Base-by-base conservation (phyloP, 2,113 vertebrate species). In the Paracanthobrama guichenoti region DNA sequence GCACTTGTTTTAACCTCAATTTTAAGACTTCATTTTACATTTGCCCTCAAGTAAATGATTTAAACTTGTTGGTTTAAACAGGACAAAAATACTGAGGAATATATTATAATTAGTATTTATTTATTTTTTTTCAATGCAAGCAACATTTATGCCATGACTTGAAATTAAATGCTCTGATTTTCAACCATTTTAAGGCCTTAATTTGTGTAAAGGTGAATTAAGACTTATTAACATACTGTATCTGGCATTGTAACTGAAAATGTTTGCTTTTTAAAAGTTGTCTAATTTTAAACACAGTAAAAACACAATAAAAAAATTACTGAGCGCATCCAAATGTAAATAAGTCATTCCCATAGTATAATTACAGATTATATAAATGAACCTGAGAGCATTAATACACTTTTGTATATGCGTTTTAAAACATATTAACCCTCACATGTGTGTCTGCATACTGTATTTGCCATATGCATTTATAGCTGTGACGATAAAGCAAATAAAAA, bases 391-490 rank as follows among this genome's bases (percentile, higher is more conserved):
- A 71, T 44, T 71, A 42, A 71, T 5, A 5, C 8, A 39, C 35
- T n/a, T 71, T 71, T 42, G 22, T 4, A 44, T n/a, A 69, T 39
- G 31, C 18, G 0, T 69, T 12, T 39, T 5, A 22, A 22, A 28
- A 69, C 9, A 71, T 14, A 72, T 16, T 24, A 72, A 46, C 2
- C 26, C 60, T 31, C 60, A 28, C 60, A 16, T 5, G 0, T 46
- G 8, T 62, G 31, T n/a, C n/a, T 79, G 7, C 14, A 1, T 6
- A 62, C n/a, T 72, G 46, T 76, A 62, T 50, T 75, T 66, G 72
- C 83, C 55, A 20, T 72, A 24, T 76, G 44, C 79, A 73, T 89
- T 90, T 83, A 72, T 48, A 53, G 24, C 84, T 35, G 81, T 74
- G 55, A 3, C 55, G 31, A 26, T 69, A 85, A 55, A 85, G 55